These are phyloP conservation scores for Procavia capensis DNA, from an alignment of 2,113 vertebrate species.

Conservation along the genomic window DNA sequence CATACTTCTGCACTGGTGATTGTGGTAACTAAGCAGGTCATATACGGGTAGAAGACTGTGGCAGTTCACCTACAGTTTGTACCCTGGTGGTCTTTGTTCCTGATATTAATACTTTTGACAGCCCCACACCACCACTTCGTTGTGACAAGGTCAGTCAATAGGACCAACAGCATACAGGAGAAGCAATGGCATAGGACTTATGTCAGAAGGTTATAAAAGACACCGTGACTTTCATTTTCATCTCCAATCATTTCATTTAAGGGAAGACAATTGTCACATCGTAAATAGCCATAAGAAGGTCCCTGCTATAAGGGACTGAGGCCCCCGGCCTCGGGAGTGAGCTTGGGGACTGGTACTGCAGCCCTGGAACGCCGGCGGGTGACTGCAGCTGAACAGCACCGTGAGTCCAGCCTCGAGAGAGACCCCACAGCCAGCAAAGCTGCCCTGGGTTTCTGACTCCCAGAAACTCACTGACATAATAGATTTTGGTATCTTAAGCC, in stretches of 20 bases:
- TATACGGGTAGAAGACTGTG: not conserved
- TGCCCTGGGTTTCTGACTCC: not conserved
- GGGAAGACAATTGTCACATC: not conserved
- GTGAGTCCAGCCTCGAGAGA: not conserved
- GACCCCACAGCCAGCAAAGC: not conserved
- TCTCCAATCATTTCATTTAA: not conserved
- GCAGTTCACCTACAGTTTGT: not conserved
- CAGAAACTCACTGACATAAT: not conserved
- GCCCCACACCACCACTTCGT: not conserved
- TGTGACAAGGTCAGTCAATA: not conserved
- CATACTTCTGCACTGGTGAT: not conserved
- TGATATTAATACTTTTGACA: not conserved
- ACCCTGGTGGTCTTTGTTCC: rapidly evolving
- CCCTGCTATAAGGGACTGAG: rapidly evolving
- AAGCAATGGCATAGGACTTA: not conserved
- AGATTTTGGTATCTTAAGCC: not conserved
- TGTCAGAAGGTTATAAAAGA: not conserved
- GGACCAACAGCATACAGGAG: not conserved
- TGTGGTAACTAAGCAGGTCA: not conserved
- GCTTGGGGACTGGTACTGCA: not conserved
- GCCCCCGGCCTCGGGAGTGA: too few relatives aligned
- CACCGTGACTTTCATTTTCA: not conserved
- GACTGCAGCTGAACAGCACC: not conserved
- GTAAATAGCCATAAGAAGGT: not conserved
- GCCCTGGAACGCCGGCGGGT: not conserved